These are phyloP conservation scores for Catharus minimus DNA, from an alignment of 2,113 vertebrate species.

Conservation along the genomic window DNA sequence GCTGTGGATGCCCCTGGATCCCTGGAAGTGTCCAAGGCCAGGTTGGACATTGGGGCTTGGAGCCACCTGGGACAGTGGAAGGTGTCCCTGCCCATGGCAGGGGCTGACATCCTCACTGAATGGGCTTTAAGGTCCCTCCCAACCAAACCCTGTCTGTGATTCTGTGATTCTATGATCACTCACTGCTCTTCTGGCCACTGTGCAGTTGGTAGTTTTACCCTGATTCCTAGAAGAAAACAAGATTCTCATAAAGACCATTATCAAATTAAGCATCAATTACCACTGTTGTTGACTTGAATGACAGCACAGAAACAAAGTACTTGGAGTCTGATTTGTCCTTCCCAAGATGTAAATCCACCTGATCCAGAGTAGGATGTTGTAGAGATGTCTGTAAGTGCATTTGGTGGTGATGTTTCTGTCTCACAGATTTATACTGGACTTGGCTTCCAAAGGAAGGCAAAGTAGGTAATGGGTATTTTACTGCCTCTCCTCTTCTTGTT, in stretches of 20 bases:
- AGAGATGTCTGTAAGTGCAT: neutral
- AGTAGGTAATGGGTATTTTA: conserved; percentile 52
- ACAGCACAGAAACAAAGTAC: neutral
- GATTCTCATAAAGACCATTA: neutral
- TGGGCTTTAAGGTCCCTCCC: neutral
- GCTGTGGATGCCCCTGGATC: neutral
- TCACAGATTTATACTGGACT: conserved; percentile 3
- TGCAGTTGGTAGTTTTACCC: neutral
- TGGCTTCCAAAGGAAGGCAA: neutral
- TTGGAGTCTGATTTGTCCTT: neutral
- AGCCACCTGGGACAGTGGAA: rapidly evolving
- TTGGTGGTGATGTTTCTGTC: neutral
- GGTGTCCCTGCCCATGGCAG: neutral
- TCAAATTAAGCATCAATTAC: neutral
- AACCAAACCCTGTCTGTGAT: neutral
- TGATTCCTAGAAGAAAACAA: neutral
- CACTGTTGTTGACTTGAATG: neutral
- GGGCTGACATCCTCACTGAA: too few relatives aligned
- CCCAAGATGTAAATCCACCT: neutral
- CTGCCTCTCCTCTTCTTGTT: conserved; percentile 29
- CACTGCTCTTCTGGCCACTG: neutral
- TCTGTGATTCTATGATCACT: rapidly evolving
- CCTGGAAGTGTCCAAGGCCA: neutral
- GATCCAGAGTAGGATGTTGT: neutral
- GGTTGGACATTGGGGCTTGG: rapidly evolving